Percentiles rank a stretch among this genome's conserved stretches.
Conservation (phyloP, 2,113 vertebrate species). For the Emydocephalus ijimae region DNA sequence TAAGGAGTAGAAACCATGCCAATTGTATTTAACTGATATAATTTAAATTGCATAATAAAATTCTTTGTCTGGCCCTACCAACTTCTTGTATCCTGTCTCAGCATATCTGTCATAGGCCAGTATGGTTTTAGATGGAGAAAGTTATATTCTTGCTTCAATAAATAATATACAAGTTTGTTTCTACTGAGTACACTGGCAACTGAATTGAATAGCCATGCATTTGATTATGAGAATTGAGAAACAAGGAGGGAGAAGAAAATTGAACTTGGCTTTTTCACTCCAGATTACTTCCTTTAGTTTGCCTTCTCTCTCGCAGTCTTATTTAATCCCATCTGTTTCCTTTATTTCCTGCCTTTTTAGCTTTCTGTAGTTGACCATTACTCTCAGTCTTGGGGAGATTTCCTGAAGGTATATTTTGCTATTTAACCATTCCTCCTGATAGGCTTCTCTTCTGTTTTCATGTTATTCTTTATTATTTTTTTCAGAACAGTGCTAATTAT, state of each 20-base stretch:
- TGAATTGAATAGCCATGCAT: constrained; percentile 22
- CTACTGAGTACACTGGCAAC: not conserved
- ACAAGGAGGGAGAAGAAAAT: constrained; percentile 37
- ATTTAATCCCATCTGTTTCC: constrained; percentile 63
- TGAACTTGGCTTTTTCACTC: constrained; percentile 45
- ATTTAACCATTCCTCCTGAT: constrained; percentile 59
- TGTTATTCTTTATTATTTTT: constrained; percentile 40
- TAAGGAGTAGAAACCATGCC: not conserved
- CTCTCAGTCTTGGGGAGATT: constrained; percentile 54
- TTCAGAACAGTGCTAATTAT: constrained; percentile 16
- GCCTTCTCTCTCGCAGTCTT: constrained; percentile 36
- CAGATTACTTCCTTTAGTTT: constrained; percentile 58
- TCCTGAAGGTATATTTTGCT: constrained; percentile 56
- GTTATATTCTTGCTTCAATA: not conserved
- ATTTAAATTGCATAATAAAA: not conserved
- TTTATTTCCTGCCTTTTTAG: constrained; percentile 60
- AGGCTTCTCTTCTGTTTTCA: constrained; percentile 46
- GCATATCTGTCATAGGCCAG: not conserved
- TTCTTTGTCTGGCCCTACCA: not conserved
- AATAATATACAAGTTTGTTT: not conserved
- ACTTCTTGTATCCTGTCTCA: not conserved
- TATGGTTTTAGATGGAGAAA: not conserved
- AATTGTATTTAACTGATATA: not conserved
- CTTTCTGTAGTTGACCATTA: constrained; percentile 63
- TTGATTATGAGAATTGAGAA: constrained; percentile 56